These are phyloP conservation scores for Ericerus pela DNA, from an alignment of 1,140 invertebrate genomes.

Conservation along the genomic window DNA sequence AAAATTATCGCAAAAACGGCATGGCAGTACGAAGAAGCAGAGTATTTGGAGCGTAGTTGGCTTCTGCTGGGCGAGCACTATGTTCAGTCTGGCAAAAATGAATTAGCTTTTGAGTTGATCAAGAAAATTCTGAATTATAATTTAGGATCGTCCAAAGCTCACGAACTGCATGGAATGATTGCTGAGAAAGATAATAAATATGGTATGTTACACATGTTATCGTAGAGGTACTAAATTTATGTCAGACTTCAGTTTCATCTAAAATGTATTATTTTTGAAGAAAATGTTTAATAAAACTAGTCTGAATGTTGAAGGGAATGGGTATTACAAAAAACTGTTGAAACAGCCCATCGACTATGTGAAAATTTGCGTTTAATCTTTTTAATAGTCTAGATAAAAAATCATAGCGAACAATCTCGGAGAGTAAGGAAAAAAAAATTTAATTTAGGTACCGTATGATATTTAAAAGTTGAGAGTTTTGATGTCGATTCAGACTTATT, in stretches of 20 bases:
- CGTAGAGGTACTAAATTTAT: background rate
- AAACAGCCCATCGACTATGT: no score
- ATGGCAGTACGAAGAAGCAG: constrained; percentile 90
- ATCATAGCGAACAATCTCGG: no score
- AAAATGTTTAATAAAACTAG: background rate
- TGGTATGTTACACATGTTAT: constrained; percentile 29
- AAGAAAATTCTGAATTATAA: constrained; percentile 72
- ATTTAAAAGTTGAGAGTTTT: no score
- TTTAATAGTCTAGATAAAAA: no score
- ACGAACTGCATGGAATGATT: constrained; percentile 74
- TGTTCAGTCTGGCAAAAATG: constrained; percentile 70
- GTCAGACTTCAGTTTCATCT: background rate
- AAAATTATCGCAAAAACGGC: constrained; percentile 72
- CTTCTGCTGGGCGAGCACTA: constrained; percentile 82
- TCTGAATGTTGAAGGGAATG: background rate
- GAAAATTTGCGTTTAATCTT: no score
- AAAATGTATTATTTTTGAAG: background rate
- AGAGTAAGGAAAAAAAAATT: no score
- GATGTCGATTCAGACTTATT: no score
- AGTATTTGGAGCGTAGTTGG: constrained; percentile 91
- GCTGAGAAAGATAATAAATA: constrained; percentile 87
- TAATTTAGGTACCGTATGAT: no score
- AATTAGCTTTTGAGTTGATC: constrained; percentile 69
- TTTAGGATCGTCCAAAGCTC: constrained; percentile 75
- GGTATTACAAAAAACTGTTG: no score